Percentiles rank a stretch among this genome's conserved stretches.
These are phyloP conservation scores for Bombus vancouverensis DNA, from an alignment of 1,140 invertebrate genomes.

Conservation along the genomic window DNA sequence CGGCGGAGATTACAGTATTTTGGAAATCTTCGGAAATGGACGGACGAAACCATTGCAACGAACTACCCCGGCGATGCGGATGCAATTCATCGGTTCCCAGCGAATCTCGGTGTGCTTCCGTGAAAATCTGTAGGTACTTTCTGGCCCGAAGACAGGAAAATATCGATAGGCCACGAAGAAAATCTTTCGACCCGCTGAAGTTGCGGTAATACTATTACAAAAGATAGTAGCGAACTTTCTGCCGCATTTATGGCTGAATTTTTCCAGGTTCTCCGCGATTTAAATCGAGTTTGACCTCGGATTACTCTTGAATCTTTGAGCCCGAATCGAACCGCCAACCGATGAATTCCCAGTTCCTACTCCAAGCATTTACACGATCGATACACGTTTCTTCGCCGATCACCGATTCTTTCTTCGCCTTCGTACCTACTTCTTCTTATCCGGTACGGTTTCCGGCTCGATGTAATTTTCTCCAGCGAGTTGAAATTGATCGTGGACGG, in stretches of 20 bases:
- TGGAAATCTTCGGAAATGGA: constrained; percentile 35
- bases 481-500: background rate
- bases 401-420: background rate
- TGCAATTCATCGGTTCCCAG: constrained; percentile 12
- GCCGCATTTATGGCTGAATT: constrained; percentile 30
- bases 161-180: constrained; percentile 38
- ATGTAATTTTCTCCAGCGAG: constrained; percentile 16
- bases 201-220: constrained; percentile 46
- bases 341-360: background rate
- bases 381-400: constrained; percentile 7
- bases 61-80: background rate
- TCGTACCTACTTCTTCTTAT: background rate
- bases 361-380: background rate
- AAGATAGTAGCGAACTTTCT: constrained; percentile 21
- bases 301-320: constrained; percentile 23
- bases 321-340: background rate
- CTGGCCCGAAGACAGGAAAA: constrained; percentile 27
- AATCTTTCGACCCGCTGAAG: background rate
- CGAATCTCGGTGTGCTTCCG: constrained; percentile 22
- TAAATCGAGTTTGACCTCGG: constrained; percentile 36
- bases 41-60: background rate
- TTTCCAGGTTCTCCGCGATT: constrained; percentile 19
- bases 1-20: constrained; percentile 46
- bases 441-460: background rate
- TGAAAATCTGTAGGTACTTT: constrained; percentile 28